phyloP scores from a whole-genome alignment of 2,888 invertebrate genomes.

The Nephrotoma flavescens region DNA sequence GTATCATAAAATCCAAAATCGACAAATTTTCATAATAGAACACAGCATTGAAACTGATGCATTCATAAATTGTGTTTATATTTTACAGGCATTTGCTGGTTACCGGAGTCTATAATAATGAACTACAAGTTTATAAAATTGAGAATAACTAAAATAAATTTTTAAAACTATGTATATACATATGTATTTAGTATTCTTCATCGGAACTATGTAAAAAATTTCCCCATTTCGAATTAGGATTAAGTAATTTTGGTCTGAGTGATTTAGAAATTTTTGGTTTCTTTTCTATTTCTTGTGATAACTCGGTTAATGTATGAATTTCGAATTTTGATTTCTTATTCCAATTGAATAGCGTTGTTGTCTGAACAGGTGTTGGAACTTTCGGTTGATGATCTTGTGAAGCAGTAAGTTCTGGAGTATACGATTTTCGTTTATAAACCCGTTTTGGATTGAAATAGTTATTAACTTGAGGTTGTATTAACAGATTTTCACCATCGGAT shows the following conservation, averaged over 20 bases:
- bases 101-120: conserved; percentile 24
- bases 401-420: not conserved
- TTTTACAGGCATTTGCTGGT: conserved; percentile 26
- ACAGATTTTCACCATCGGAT: not conserved
- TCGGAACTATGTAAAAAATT: not conserved
- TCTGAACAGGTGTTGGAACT: too few relatives aligned
- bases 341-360: not conserved
- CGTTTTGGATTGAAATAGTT: not conserved
- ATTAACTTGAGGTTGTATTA: not conserved
- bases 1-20: too few relatives aligned
- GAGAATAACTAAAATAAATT: not conserved
- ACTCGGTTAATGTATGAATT: not conserved
- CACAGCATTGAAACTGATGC: too few relatives aligned
- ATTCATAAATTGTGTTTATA: conserved; percentile 3
- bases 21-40: too few relatives aligned
- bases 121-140: conserved; percentile 24
- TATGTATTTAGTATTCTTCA: not conserved
- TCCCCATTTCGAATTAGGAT: conserved; percentile 1
- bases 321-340: not conserved
- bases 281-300: not conserved
- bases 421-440: not conserved
- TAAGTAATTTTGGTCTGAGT: not conserved
- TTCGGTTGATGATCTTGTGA: not conserved
- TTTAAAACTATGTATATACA: not conserved
- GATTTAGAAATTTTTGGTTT: not conserved